Evolutionary conservation across 2,888 invertebrate species (phyloP).

Genomic region (Horisme vitalbata): DNA sequence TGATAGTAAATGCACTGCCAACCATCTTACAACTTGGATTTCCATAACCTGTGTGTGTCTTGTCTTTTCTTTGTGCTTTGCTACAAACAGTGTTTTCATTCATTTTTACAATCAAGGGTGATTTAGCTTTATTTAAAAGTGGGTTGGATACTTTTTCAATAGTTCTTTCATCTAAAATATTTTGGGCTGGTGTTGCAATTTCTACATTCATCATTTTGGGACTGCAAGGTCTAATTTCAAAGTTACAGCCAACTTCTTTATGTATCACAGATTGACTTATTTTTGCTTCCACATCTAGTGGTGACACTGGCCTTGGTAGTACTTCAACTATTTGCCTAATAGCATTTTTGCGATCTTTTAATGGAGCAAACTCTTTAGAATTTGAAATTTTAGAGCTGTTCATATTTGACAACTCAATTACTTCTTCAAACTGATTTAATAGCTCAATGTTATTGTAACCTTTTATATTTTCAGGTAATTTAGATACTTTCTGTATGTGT

Average conservation of each 20-base stretch:
- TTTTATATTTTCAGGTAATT: conserved; percentile 78
- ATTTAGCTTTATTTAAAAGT: conserved; percentile 44
- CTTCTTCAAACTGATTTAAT: conserved; percentile 75
- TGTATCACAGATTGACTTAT: conserved; percentile 80
- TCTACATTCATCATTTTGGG: conserved; percentile 77
- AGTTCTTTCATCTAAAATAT: conserved; percentile 61
- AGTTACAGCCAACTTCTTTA: conserved; percentile 80
- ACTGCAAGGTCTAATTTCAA: conserved; percentile 79
- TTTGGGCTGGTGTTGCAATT: conserved; percentile 66
- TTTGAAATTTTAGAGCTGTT: conserved; percentile 45
- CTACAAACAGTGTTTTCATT: conserved; percentile 47
- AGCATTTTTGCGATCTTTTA: conserved; percentile 36
- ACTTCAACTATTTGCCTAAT: conserved; percentile 40
- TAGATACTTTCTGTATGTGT: conserved; percentile 78
- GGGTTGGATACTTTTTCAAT: conserved; percentile 76
- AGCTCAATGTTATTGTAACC: conserved; percentile 75
- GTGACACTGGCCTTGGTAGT: conserved; percentile 65
- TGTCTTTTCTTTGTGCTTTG: conserved; percentile 42
- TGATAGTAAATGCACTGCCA: conserved; percentile 54
- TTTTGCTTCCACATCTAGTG: conserved; percentile 78
- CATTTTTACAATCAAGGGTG: conserved; percentile 44
- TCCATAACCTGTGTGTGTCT: conserved; percentile 39
- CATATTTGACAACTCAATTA: conserved; percentile 65
- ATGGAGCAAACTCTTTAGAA: conserved; percentile 42
- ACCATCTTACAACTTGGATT: conserved; percentile 68